Evolutionary conservation across 2,113 vertebrate genomes (phyloP).

Genomic region (Cheirogaleus medius): DNA sequence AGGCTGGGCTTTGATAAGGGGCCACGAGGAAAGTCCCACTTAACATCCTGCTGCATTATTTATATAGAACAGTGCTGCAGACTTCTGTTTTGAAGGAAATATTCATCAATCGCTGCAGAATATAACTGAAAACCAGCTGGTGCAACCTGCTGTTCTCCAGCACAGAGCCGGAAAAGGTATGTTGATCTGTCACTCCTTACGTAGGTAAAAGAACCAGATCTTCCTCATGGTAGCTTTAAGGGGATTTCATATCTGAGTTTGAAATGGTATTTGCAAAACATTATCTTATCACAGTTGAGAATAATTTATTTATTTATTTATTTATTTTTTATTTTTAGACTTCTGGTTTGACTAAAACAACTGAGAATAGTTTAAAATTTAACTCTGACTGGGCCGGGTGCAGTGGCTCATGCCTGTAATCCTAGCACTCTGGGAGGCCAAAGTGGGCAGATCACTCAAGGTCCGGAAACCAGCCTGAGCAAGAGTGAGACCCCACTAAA

Average conservation of each 20-base stretch:
- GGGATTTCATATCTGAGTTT: background rate
- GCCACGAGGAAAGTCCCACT: background rate
- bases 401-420: too few relatives aligned
- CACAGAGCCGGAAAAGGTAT: slow-evolving; percentile 90
- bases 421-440: too few relatives aligned
- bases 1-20: background rate
- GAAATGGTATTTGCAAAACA: background rate
- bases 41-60: slow-evolving; percentile 54
- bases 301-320: background rate
- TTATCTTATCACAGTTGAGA: background rate
- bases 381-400: background rate
- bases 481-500: too few relatives aligned
- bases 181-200: background rate
- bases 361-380: background rate
- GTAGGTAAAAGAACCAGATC: background rate
- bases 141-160: slow-evolving; percentile 83
- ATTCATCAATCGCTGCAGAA: slow-evolving; percentile 78
- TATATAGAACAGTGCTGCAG: slow-evolving; percentile 82
- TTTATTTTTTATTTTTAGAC: too few relatives aligned
- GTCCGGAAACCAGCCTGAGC: too few relatives aligned
- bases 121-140: slow-evolving; percentile 81
- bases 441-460: too few relatives aligned
- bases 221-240: background rate
- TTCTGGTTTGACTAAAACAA: background rate
- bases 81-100: slow-evolving; percentile 83